Conservation (phyloP, 2,797 vertebrate genomes). For the Pygocentrus nattereri region DNA sequence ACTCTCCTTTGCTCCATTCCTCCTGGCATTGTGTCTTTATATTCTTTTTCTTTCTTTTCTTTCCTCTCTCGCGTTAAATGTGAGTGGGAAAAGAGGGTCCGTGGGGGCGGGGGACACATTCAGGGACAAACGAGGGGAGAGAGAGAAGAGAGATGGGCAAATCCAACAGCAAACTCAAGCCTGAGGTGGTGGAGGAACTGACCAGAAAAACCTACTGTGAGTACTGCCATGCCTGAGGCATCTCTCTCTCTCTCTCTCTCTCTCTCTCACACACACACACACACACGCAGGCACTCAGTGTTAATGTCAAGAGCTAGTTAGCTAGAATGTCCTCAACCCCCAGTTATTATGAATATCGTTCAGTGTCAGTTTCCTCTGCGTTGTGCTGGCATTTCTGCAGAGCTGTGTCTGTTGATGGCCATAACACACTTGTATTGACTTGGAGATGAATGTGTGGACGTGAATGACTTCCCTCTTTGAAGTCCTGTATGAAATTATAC, state of each 20-base stretch:
- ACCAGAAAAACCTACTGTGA: constrained; percentile 98
- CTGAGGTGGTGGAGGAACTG: constrained; percentile 95
- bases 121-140: constrained; percentile 28
- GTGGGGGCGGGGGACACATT: constrained; percentile 31
- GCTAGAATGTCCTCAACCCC: not conserved
- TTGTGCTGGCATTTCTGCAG: no score
- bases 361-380: not conserved
- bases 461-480: no score
- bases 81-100: constrained; percentile 37
- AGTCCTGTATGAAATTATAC: no score
- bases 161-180: constrained; percentile 98
- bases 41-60: not conserved
- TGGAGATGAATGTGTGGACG: no score
- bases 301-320: not conserved
- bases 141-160: constrained; percentile 87
- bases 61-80: constrained; percentile 32
- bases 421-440: no score
- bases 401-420: no score
- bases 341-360: not conserved
- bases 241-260: not conserved
- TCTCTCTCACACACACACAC: constrained; percentile 5
- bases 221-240: constrained; percentile 69
- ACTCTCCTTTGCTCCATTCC: constrained; percentile 7
- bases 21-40: not conserved
- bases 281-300: not conserved